Conservation (phyloP, 2,888 invertebrate species). For the Druceiella hillmani region DNA sequence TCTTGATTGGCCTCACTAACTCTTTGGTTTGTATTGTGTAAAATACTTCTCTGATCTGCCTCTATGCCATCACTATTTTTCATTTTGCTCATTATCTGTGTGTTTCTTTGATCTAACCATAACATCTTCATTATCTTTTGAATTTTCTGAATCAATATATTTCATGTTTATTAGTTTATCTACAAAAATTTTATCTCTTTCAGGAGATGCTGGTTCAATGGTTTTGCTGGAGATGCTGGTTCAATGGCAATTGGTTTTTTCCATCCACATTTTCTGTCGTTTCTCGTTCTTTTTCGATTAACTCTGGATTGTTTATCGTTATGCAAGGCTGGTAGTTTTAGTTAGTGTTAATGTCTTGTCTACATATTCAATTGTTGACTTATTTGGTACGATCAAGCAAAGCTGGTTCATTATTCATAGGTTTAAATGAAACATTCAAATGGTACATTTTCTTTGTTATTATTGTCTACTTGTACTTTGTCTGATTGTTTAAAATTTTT, state of each 20-base stretch:
- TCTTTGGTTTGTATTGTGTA: no score
- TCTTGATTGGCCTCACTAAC: no score
- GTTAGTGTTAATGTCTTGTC: conserved; percentile 2
- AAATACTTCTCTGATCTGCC: no score
- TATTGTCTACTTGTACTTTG: no score
- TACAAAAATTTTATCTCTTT: conserved; percentile 1
- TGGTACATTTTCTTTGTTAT: no score
- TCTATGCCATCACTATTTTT: no score
- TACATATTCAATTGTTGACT: conserved; percentile 2
- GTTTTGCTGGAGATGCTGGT: no score
- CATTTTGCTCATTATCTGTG: conserved; percentile 15
- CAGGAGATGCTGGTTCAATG: no score
- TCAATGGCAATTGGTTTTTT: no score
- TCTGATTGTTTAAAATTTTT: no score
- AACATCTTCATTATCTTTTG: conserved; percentile 11
- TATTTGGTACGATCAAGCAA: neutral
- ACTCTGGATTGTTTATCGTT: neutral
- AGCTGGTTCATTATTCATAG: neutral
- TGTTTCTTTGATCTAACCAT: conserved; percentile 12
- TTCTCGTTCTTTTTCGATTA: conserved; percentile 1
- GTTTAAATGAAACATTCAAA: no score
- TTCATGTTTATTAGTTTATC: conserved; percentile 1
- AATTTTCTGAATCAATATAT: no score
- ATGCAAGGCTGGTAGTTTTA: conserved; percentile 1
- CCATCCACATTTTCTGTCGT: conserved; percentile 1